Evolutionary conservation across 2,888 invertebrate genomes (phyloP), one percentile per base, ranked within the genome.

Genomic region (Spodoptera littoralis): DNA sequence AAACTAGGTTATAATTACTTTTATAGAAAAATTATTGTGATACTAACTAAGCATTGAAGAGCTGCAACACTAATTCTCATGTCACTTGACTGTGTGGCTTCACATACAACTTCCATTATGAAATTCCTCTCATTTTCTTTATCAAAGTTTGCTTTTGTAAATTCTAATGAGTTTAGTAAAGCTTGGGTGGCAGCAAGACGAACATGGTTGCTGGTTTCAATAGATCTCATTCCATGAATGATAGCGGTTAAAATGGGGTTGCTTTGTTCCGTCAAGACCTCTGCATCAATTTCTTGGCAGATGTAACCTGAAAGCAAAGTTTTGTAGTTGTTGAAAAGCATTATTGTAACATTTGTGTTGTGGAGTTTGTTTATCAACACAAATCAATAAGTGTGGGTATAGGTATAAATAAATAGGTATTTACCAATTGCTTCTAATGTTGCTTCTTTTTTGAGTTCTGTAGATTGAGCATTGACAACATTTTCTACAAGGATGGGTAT

Each of bases 21-120:
- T 18, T 18, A 18, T 2, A 18, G 6, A 50, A 60, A 18, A 18
- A 11, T 8, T 30, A 57, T 13, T 12, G 27, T 51, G 47, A 57
- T 65, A 90, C 90, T 90, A 73, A 98, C 99, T 86, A 99, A 96
- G 95, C 99, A 99, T 90, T 99, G 99, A 60, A 99, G 95, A 3
- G 99, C 99, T 11, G 99, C 99, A 13, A 99, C 99, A 95, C 97
- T 97, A 52, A 99, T 98, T 92, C 98, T 97, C 64, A 97, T 97
- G 86, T 99, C 98, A 55, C 95, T 92, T 6, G 98, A 98, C 90
- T 99, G 99, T 1, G 99, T 99, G 3, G 99, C 98, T 94, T 99
- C 99, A 95, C 99, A 99, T 8, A 99, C 99, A 57, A 99, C 99
- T 95, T 99, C 99, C 99, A 99, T 99, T 60, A 99, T 99, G 89